Base-by-base conservation (phyloP, 2,797 vertebrate species). In the Neosilurus hyrtlii region DNA sequence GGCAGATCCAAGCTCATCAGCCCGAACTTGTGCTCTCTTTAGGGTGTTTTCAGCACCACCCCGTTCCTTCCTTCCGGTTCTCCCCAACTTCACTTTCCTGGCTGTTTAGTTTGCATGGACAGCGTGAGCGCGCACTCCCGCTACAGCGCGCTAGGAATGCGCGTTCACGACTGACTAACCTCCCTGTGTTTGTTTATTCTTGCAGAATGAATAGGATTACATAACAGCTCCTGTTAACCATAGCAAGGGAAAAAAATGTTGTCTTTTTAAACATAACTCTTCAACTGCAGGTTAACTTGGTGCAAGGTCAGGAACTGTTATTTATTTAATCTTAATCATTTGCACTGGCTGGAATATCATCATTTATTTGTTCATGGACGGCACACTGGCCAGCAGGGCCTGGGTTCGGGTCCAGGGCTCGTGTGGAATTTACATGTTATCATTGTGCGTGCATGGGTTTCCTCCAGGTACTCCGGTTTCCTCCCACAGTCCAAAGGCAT, bases 41-140 rank as follows among this genome's bases (percentile, higher is more conserved):
- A 54, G 24, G 51, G 68, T 81, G 75, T 26, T 80, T 79, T 80
- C 81, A 52, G 56, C 89, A 92, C 26, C n/a, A 68, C 93, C 92
- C 93, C 92, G 93, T 2, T 43, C 6, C 37, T 92, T 80, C 89
- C 90, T 94, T 95, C 93, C 94, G 92, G 93, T 86, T 89, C 54
- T 83, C 85, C 86, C 80, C 14, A 84, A 82, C 81, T 24, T 82
- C 81, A 9, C 70, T 75, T 75, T 76, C 70, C 62, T 67, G 72
- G 72, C 26, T 57, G 18, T 43, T 43, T 43, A 57, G 71, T 30
- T 22, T 72, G 65, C 54, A 15, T 65, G 20, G 52, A 14, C 12
- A 20, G 30, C 80, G 68, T 43, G 86, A 80, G 79, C 86, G 86
- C 83, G 85, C 82, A 51, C 24, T 54, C 79, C 63, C 6, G 37